These are phyloP conservation scores for Eumaeus atala DNA, from an alignment of 1,140 invertebrate species.

Conservation along the genomic window DNA sequence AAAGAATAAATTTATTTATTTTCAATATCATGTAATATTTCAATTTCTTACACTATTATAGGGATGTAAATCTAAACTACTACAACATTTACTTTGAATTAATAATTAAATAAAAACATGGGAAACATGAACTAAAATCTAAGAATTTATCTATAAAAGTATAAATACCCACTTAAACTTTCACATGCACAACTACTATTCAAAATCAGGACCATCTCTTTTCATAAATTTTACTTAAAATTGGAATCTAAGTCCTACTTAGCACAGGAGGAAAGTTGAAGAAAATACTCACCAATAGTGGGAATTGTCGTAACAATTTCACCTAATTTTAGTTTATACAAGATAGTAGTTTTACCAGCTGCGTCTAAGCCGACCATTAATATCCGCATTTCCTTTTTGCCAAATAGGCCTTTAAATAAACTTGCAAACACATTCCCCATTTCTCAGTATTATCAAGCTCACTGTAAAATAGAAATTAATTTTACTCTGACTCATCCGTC, in stretches of 20 bases:
- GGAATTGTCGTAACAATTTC: constrained; percentile 99
- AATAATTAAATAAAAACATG: too few species aligned
- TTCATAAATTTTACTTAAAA: background rate
- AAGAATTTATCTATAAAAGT: too few species aligned
- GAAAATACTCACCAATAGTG: constrained; percentile 91
- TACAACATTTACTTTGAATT: too few species aligned
- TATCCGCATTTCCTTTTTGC: constrained; percentile 99
- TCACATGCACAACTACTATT: too few species aligned
- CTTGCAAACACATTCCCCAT: constrained; percentile 92
- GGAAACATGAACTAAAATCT: too few species aligned
- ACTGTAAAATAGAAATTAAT: constrained; percentile 62
- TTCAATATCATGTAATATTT: too few species aligned
- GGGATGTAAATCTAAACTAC: too few species aligned
- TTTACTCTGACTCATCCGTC: constrained; percentile 59
- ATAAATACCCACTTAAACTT: too few species aligned
- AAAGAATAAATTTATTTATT: too few species aligned
- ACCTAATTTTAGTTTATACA: constrained; percentile 99
- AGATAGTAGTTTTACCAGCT: constrained; percentile 99
- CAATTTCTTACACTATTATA: too few species aligned
- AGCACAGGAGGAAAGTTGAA: background rate
- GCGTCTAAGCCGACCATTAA: constrained; percentile 98
- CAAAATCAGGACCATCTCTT: too few species aligned
- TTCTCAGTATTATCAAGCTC: constrained; percentile 72
- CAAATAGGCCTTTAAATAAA: constrained; percentile 96
- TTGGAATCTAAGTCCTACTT: too few species aligned